Base-by-base conservation (phyloP, 2,888 invertebrate genomes). In the Salticus scenicus region DNA sequence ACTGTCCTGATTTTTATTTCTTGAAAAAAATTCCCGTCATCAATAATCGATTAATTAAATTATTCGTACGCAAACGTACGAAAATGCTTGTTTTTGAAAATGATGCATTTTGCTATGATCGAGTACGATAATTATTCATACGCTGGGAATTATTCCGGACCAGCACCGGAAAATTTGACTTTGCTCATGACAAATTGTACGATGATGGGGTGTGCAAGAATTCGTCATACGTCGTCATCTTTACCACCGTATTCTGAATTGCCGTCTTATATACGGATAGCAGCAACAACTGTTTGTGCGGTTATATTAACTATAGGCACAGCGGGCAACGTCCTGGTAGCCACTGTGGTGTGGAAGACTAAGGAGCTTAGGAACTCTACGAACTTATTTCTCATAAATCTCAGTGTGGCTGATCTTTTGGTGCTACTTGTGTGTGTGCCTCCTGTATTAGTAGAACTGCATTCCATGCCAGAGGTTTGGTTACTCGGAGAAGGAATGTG, bases 291-390 rank as follows among this genome's bases (percentile, higher is more conserved):
- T 30, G 94, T 97, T 89, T 97, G 97, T 92, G 94, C 96, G 90
- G 93, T 95, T 89, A 96, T 98, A 89, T 95, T 98, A 94, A 94
- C 96, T 90, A 92, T 97, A 89, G 98, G 98, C 47, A 95, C 97
- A 88, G 94, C 97, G 88, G 98, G 98, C 28, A 98, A 98, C 91
- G 93, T 97, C 87, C 96, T 98, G 94, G 98, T 97, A 90, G 97
- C 97, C 42, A 94, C 97, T 90, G 97, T 98, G 89, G 97, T 98
- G 89, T 93, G 96, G 90, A 95, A 95, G 91, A 96, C 96, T 73
- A 96, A 96, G 91, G 97, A 98, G 91, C 96, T 98, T 96, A 93
- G 97, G 90, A 97, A 97, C 90, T 97, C 97, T 77, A 98, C 98
- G 87, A 98, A 98, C 91, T 96, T 97, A 90, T 98, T 98, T 91